phyloP scores from a whole-genome alignment of 1,140 invertebrate species.

The Chrysoperla carnea region DNA sequence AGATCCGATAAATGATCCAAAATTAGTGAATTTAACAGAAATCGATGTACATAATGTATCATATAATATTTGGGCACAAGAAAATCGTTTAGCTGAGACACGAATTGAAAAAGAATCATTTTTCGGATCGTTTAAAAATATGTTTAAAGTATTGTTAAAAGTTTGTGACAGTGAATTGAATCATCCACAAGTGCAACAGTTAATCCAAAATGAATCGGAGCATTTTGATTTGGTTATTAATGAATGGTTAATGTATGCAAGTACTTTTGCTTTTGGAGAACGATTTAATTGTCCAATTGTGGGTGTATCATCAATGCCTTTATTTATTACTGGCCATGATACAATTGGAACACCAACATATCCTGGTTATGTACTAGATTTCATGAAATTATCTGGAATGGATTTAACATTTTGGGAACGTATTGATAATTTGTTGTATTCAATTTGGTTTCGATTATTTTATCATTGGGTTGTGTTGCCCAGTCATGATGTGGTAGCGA shows the following conservation, averaged over 20 bases:
- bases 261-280: conserved; percentile 13
- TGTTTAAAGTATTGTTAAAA: conserved; percentile 3
- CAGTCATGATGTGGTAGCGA: conserved; percentile 9
- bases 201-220: conserved; percentile 15
- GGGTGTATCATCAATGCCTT: conserved; percentile 13
- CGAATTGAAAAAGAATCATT: neutral
- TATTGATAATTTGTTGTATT: conserved; percentile 11
- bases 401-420: conserved; percentile 16
- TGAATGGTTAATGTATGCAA: conserved; percentile 11
- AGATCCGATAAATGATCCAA: conserved; percentile 14
- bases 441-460: conserved; percentile 7
- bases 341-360: conserved; percentile 17
- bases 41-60: conserved; percentile 3
- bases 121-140: neutral
- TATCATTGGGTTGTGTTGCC: conserved; percentile 6
- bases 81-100: conserved; percentile 2
- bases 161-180: conserved; percentile 5
- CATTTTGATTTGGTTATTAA: conserved; percentile 19
- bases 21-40: conserved; percentile 7
- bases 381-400: conserved; percentile 6
- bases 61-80: conserved; percentile 4
- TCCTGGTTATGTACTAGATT: conserved; percentile 15
- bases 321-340: conserved; percentile 8
- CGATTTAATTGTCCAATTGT: conserved; percentile 18
- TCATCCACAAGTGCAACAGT: conserved; percentile 12